Percentiles rank a stretch among this genome's conserved stretches.
Conservation (phyloP, 92 coral and sea anemone genomes). For the Porites cylindrica region DNA sequence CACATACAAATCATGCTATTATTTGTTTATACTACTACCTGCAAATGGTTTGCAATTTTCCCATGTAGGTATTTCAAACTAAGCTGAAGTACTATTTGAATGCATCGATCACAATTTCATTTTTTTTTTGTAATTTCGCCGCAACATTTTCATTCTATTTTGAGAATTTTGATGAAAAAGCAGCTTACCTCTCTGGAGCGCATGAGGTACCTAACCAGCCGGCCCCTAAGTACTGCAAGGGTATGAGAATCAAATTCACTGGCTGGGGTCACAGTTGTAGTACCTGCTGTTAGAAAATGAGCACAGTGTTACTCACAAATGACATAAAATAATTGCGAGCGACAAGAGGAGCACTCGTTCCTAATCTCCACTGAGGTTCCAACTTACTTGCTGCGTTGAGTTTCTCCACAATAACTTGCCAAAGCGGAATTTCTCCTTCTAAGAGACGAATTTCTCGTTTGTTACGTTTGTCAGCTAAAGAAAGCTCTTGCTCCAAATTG, state of each 20-base stretch:
- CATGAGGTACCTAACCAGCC: conserved; percentile 96
- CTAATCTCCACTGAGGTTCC: too few species aligned
- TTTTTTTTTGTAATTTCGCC: too few species aligned
- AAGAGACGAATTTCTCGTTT: conserved; percentile 94
- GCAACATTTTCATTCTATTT: too few species aligned
- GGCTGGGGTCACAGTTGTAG: conserved; percentile 73
- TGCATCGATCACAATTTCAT: neutral
- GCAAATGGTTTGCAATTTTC: too few species aligned
- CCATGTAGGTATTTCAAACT: too few species aligned
- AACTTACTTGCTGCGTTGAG: conserved; percentile 80
- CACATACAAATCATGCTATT: too few species aligned
- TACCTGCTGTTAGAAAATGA: conserved; percentile 31
- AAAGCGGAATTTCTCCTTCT: conserved; percentile 95
- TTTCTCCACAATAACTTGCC: conserved; percentile 98
- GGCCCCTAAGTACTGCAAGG: conserved; percentile 95
- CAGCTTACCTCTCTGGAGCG: conserved; percentile 94
- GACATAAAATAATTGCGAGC: too few species aligned
- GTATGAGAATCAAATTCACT: conserved; percentile 97
- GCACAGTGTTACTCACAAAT: neutral
- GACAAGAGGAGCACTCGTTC: too few species aligned
- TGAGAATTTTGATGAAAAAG: too few species aligned
- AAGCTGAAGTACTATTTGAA: neutral
- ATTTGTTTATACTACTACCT: too few species aligned
- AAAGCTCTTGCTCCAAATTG: conserved; percentile 89
- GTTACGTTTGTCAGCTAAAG: conserved; percentile 90